Conservation (phyloP, 2,797 vertebrate genomes). For the Sebastes wilsoni region DNA sequence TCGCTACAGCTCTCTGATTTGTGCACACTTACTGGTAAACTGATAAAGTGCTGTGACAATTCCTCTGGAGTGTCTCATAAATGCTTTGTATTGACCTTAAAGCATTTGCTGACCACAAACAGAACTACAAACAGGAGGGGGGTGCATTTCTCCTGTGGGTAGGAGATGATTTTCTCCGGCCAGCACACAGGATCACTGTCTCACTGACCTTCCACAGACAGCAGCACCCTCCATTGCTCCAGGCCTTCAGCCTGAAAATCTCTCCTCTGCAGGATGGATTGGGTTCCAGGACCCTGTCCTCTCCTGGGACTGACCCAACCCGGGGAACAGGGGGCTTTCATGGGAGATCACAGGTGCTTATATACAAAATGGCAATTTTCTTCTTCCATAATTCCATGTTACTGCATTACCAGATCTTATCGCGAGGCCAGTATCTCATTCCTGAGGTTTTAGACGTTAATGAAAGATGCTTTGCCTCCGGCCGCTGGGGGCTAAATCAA, state of each 20-base stretch:
- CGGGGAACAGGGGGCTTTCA: slow-evolving; percentile 81
- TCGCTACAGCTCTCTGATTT: slow-evolving; percentile 63
- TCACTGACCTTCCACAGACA: slow-evolving; percentile 69
- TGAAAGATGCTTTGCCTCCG: slow-evolving; percentile 85
- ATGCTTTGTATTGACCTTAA: slow-evolving; percentile 70
- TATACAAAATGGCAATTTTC: slow-evolving; percentile 88
- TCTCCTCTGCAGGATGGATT: slow-evolving; percentile 72
- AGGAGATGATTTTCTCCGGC: slow-evolving; percentile 71
- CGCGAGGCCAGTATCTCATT: slow-evolving; percentile 83
- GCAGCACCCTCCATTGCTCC: slow-evolving; percentile 70
- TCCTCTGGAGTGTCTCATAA: slow-evolving; percentile 66
- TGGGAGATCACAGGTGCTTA: slow-evolving; percentile 88
- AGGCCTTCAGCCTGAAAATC: slow-evolving; percentile 74
- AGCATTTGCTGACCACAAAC: slow-evolving; percentile 72
- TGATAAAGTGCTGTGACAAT: slow-evolving; percentile 62
- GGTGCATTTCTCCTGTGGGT: slow-evolving; percentile 54
- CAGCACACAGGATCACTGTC: slow-evolving; percentile 72
- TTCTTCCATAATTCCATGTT: slow-evolving; percentile 88
- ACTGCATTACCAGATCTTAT: slow-evolving; percentile 87
- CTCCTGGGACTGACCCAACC: slow-evolving; percentile 77
- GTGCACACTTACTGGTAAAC: slow-evolving; percentile 61
- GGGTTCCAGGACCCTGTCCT: slow-evolving; percentile 71
- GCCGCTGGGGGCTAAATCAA: slow-evolving; percentile 80
- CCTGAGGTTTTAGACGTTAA: slow-evolving; percentile 86
- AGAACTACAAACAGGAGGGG: slow-evolving; percentile 30